Conservation (phyloP, 2,888 invertebrate species). For the Philopedon plagiatum region DNA sequence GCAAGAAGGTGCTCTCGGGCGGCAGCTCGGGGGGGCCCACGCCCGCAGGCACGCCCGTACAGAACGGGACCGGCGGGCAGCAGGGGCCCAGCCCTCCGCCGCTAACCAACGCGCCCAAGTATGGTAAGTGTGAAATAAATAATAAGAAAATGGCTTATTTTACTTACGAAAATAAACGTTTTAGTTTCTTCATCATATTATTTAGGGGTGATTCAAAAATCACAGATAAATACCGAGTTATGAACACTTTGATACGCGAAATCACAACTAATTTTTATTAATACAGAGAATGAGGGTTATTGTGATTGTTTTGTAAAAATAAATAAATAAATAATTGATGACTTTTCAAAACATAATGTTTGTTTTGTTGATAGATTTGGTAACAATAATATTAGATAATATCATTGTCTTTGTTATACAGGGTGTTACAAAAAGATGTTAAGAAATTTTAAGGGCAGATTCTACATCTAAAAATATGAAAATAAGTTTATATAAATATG, state of each 20-base stretch:
- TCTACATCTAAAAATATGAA: background rate
- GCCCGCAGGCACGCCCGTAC: slow-evolving; percentile 66
- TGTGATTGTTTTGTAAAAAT: background rate
- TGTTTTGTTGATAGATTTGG: slow-evolving; percentile 4
- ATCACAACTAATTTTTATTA: slow-evolving; percentile 15
- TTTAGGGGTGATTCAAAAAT: background rate
- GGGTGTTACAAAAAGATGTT: background rate
- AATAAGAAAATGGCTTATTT: background rate
- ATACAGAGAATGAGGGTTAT: too few species aligned
- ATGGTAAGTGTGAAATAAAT: slow-evolving; percentile 69
- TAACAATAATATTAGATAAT: slow-evolving; percentile 13
- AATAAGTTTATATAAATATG: too few species aligned
- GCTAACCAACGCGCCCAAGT: slow-evolving; percentile 71
- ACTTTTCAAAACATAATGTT: background rate
- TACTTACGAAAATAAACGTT: background rate
- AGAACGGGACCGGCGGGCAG: slow-evolving; percentile 62
- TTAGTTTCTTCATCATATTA: background rate
- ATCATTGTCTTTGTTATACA: background rate
- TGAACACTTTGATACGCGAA: slow-evolving; percentile 6
- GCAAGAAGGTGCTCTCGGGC: slow-evolving; percentile 43
- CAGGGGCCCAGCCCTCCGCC: slow-evolving; percentile 65
- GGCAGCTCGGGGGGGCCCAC: slow-evolving; percentile 55
- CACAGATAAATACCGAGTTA: background rate
- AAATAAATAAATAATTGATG: too few species aligned
- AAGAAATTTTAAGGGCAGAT: background rate